These are phyloP conservation scores for Pitangus sulphuratus DNA, from an alignment of 2,797 vertebrate species.

Conservation along the genomic window DNA sequence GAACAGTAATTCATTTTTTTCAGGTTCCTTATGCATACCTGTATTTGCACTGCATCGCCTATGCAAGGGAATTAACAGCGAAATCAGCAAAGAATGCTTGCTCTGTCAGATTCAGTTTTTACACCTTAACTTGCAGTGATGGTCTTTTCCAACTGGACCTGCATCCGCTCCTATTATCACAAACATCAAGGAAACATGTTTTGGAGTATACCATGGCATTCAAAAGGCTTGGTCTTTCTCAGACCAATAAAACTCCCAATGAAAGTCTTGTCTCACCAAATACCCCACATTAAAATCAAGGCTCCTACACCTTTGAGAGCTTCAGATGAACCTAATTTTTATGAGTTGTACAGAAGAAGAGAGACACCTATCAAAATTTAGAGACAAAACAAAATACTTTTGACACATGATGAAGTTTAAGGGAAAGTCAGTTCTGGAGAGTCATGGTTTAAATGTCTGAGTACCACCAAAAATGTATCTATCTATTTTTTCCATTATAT, in stretches of 20 bases:
- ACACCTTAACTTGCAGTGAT: not conserved
- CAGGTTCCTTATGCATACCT: not conserved
- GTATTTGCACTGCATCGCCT: not conserved
- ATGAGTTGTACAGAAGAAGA: not conserved
- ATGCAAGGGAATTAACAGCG: constrained; percentile 23
- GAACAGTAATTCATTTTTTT: not conserved
- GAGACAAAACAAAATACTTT: not conserved
- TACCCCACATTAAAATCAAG: not conserved
- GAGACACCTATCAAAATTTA: not conserved
- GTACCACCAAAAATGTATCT: not conserved
- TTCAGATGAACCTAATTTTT: not conserved
- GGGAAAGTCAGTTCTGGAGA: not conserved
- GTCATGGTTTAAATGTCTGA: not conserved
- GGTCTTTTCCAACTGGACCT: not conserved
- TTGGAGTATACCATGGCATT: not conserved
- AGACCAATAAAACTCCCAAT: not conserved
- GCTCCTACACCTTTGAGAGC: not conserved
- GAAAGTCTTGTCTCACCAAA: not conserved
- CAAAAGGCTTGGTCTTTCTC: not conserved
- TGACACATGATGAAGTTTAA: not conserved
- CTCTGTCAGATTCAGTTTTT: constrained; percentile 27
- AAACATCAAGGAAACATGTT: not conserved
- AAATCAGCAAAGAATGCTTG: constrained; percentile 23
- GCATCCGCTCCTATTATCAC: not conserved
- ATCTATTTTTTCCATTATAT: not conserved